Evolutionary conservation across 2,888 invertebrate genomes (phyloP).

Genomic region (Agrochola circellaris): DNA sequence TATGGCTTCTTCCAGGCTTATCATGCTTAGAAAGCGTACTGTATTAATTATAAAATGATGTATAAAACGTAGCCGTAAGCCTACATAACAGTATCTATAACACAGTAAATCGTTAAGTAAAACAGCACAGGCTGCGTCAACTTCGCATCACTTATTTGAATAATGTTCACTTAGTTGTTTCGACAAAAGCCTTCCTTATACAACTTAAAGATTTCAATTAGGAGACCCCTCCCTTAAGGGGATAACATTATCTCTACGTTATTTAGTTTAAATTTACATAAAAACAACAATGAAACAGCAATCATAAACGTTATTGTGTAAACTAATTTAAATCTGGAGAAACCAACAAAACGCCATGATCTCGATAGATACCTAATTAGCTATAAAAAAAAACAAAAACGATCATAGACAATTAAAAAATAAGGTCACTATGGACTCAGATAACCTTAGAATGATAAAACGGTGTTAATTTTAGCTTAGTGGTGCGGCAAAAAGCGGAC

Average conservation of each 20-base stretch:
- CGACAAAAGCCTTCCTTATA: slow-evolving; percentile 71
- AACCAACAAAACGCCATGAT: slow-evolving; percentile 63
- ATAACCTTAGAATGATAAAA: slow-evolving; percentile 75
- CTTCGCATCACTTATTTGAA: slow-evolving; percentile 79
- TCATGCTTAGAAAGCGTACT: background rate
- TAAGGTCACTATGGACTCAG: slow-evolving; percentile 72
- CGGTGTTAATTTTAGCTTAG: slow-evolving; percentile 72
- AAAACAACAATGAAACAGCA: slow-evolving; percentile 25
- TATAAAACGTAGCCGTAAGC: background rate
- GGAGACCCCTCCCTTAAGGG: slow-evolving; percentile 68
- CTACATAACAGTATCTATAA: slow-evolving; percentile 6
- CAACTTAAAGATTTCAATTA: slow-evolving; percentile 76
- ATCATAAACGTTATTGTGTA: slow-evolving; percentile 48
- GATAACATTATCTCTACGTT: slow-evolving; percentile 42
- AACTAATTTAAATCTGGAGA: slow-evolving; percentile 45
- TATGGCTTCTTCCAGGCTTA: background rate
- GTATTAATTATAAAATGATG: slow-evolving; percentile 22
- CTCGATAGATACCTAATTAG: slow-evolving; percentile 64
- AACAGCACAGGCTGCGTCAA: slow-evolving; percentile 69
- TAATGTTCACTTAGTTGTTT: slow-evolving; percentile 81
- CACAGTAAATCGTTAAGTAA: slow-evolving; percentile 67
- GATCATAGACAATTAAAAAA: slow-evolving; percentile 72
- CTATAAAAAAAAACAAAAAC: slow-evolving; percentile 68
- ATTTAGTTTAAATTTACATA: slow-evolving; percentile 22
- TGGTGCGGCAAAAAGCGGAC: slow-evolving; percentile 61